phyloP scores from a whole-genome alignment of 2,888 invertebrate species.

The Synanthedon tipuliformis region DNA sequence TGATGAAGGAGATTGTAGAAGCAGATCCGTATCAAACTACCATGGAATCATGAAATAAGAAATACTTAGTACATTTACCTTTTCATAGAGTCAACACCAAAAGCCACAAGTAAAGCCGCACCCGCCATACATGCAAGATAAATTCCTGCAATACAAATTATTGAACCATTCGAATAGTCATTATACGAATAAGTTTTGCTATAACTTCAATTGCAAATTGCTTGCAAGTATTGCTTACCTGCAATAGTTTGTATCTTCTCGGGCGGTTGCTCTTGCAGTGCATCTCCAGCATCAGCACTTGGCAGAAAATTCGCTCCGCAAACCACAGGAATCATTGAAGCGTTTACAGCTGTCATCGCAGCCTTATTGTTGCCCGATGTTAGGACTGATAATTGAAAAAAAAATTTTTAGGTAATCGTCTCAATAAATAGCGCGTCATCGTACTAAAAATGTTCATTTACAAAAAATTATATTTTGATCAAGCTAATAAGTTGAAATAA shows the following conservation, averaged over 20 bases:
- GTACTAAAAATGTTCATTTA: too few relatives aligned
- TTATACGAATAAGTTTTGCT: background rate
- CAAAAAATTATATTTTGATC: too few relatives aligned
- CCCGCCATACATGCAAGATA: slow-evolving; percentile 73
- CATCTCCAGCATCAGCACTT: slow-evolving; percentile 46
- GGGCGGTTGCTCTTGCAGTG: slow-evolving; percentile 57
- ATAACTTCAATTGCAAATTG: slow-evolving; percentile 5
- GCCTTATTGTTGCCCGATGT: slow-evolving; percentile 51
- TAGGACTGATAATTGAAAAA: slow-evolving; percentile 28
- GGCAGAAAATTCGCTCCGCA: slow-evolving; percentile 67
- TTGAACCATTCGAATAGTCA: too few relatives aligned
- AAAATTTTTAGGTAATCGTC: too few relatives aligned
- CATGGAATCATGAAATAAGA: background rate
- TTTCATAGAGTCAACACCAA: slow-evolving; percentile 73
- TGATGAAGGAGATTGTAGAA: too few relatives aligned
- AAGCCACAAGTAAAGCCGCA: slow-evolving; percentile 69
- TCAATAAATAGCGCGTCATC: too few relatives aligned
- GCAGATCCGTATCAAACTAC: too few relatives aligned
- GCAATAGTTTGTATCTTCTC: slow-evolving; percentile 70
- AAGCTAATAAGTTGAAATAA: too few relatives aligned
- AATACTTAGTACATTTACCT: slow-evolving; percentile 31
- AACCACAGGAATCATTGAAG: slow-evolving; percentile 37
- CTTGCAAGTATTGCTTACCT: slow-evolving; percentile 20
- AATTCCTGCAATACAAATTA: slow-evolving; percentile 43
- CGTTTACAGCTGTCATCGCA: slow-evolving; percentile 49